Evolutionary conservation across 2,113 vertebrate genomes (phyloP).

Genomic region (Myocastor coypus): DNA sequence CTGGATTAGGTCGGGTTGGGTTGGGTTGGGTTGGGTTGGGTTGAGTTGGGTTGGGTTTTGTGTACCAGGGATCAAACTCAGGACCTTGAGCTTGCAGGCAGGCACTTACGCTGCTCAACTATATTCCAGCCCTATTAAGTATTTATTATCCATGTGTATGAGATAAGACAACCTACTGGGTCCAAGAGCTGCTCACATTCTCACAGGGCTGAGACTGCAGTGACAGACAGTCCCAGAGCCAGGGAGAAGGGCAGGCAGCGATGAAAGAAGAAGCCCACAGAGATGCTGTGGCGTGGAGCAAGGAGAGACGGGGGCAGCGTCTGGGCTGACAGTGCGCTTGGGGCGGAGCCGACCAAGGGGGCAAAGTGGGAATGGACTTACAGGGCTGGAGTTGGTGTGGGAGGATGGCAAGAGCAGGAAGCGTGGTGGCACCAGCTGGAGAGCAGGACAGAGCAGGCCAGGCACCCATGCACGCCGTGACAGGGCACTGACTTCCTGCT

Average conservation of each 20-base stretch:
- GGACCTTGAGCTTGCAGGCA: too few relatives aligned
- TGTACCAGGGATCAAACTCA: too few relatives aligned
- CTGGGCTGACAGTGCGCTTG: not conserved
- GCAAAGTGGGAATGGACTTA: not conserved
- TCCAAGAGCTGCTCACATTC: not conserved
- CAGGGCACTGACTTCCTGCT: not conserved
- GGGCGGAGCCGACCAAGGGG: not conserved
- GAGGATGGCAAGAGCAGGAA: not conserved
- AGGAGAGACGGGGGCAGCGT: not conserved
- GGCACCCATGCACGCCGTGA: not conserved
- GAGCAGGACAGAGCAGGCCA: not conserved
- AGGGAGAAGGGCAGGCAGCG: not conserved
- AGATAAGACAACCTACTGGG: not conserved
- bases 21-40: too few relatives aligned
- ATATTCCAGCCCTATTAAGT: not conserved
- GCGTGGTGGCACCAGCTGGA: not conserved
- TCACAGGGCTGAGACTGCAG: not conserved
- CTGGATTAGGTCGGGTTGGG: too few relatives aligned
- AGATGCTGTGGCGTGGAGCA: not conserved
- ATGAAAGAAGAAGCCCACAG: accelerated
- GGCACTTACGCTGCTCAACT: too few relatives aligned
- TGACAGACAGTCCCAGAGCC: not conserved
- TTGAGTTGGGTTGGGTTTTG: too few relatives aligned
- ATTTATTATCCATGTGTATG: not conserved
- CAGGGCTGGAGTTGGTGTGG: not conserved